A percentile compares a stretch with the other conserved stretches of the same genome.
Conservation (phyloP, 2,888 invertebrate species). For the Aricia artaxerxes region DNA sequence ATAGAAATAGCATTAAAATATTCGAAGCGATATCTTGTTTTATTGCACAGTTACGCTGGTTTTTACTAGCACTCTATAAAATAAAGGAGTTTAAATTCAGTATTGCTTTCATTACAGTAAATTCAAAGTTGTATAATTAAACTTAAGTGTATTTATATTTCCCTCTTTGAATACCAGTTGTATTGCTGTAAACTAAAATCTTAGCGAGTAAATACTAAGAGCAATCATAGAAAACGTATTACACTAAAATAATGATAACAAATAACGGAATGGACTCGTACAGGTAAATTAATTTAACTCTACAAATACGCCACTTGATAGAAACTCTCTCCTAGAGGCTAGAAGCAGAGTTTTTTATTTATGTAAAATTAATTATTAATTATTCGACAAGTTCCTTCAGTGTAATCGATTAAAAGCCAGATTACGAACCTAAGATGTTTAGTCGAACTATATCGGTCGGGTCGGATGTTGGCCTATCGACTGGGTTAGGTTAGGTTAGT, state of each 20-base stretch:
- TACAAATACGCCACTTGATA: background rate
- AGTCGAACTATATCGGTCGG: too few relatives aligned
- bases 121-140: conserved; percentile 9
- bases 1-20: background rate
- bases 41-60: conserved; percentile 9
- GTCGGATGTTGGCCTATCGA: too few relatives aligned
- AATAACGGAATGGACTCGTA: background rate
- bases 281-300: background rate
- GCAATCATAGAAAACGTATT: background rate
- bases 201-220: background rate
- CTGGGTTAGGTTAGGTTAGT: too few relatives aligned
- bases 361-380: background rate
- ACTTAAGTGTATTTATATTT: background rate
- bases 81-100: conserved; percentile 17
- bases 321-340: background rate
- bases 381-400: background rate
- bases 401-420: too few relatives aligned
- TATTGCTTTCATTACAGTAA: conserved; percentile 12
- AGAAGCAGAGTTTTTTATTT: background rate
- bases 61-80: conserved; percentile 26
- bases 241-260: background rate
- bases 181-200: background rate
- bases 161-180: background rate
- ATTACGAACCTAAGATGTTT: too few relatives aligned
- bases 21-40: conserved; percentile 22